Base-by-base conservation (phyloP, 2,797 vertebrate species). In the Anas bernieri region DNA sequence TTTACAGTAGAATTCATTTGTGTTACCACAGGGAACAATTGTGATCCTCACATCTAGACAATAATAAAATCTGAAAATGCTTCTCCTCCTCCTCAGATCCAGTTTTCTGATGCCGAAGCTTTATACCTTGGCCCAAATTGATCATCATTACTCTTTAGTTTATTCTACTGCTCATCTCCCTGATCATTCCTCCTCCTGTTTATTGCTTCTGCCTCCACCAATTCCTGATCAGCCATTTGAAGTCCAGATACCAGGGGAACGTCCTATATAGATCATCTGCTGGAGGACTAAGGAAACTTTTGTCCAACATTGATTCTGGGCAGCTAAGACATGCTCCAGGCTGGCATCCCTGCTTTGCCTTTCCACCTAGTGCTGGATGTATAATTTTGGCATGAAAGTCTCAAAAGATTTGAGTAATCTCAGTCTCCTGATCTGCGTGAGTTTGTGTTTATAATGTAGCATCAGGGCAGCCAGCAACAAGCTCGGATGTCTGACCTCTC, bases 1-100 rank as follows among this genome's bases (percentile, higher is more conserved):
- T 80, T 93, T 94, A 86, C 86, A 88, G 93, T 80, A 94, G 86
- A 91, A 94, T 88, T 95, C 75, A 85, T 96, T 94, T 94, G 94
- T 28, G 54, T 92, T 85, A 88, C 92, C 72, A 88, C 55, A 86
- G 94, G 92, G 90, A 95, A 82, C 90, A 87, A 46, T 92, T 85
- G 92, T 78, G 92, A 83, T 92, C 67, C 70, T 94, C 63, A 74
- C n/a, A 93, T 77, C 95, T 74, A 92, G 92, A 58, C 64, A 68
- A 67, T 66, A 80, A 77, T 85, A 86, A 93, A 91, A 93, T 75
- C 80, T 90, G 81, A 87, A 90, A 78, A 80, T 37, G 7, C 64
- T 90, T 77, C 56, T 91, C 28, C 46, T 88, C 69, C 56, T 93
- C 43, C 72, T 93, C 68, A 62, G 75, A 75, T 83, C 45, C 28